Percentiles rank a stretch among this genome's conserved stretches.
phyloP scores from a whole-genome alignment of 2,888 invertebrate species.

The Phytoseiulus persimilis region DNA sequence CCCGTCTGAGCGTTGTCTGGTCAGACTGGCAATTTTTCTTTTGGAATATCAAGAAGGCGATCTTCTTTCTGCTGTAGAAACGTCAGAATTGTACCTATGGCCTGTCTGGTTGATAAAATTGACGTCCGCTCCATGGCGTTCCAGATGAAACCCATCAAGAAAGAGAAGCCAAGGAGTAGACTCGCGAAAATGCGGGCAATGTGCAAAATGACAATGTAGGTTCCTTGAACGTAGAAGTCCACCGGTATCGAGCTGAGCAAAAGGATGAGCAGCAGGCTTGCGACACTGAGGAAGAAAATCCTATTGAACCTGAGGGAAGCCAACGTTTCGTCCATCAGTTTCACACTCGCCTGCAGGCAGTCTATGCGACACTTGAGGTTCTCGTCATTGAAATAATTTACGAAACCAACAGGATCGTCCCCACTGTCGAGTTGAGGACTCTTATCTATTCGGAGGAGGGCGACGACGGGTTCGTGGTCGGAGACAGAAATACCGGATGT shows the following conservation, averaged over 20 bases:
- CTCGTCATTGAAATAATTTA: slow-evolving; percentile 40
- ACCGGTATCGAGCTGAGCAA: slow-evolving; percentile 41
- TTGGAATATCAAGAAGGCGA: background rate
- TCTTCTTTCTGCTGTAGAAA: slow-evolving; percentile 33
- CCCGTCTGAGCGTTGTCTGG: background rate
- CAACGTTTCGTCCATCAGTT: slow-evolving; percentile 41
- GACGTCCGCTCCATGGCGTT: slow-evolving; percentile 71
- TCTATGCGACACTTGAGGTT: slow-evolving; percentile 39
- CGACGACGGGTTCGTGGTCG: slow-evolving; percentile 76
- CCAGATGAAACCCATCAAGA: slow-evolving; percentile 74
- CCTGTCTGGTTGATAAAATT: slow-evolving; percentile 63
- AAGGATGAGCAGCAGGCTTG: slow-evolving; percentile 41
- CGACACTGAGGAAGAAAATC: slow-evolving; percentile 41
- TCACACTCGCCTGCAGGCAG: slow-evolving; percentile 42
- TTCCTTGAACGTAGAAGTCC: slow-evolving; percentile 41
- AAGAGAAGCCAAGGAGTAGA: slow-evolving; percentile 54
- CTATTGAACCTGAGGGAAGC: slow-evolving; percentile 42
- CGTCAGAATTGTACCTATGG: slow-evolving; percentile 55
- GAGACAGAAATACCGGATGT: slow-evolving; percentile 64
- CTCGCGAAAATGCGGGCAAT: slow-evolving; percentile 54
- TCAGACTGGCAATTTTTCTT: background rate
- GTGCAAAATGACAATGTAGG: slow-evolving; percentile 47
- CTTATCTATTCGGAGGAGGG: slow-evolving; percentile 51
- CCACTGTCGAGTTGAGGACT: slow-evolving; percentile 39
- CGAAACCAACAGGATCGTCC: slow-evolving; percentile 39